phyloP scores from a whole-genome alignment of 1,140 invertebrate species.

The Drusus annulatus region DNA sequence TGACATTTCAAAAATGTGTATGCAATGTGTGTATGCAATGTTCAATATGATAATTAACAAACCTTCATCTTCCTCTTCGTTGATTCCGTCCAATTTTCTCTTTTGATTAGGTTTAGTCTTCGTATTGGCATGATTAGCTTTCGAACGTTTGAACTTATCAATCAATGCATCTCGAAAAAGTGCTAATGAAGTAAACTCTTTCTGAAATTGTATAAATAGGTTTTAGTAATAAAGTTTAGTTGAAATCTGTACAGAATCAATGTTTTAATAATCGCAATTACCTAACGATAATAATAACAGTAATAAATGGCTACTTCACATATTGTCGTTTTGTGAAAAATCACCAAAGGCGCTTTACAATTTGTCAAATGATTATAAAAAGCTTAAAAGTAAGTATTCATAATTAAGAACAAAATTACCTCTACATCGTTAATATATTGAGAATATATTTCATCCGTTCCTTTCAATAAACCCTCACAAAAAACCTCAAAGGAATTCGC shows the following conservation, averaged over 20 bases:
- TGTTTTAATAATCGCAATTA: too few relatives aligned
- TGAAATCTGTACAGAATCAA: too few relatives aligned
- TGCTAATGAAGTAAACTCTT: neutral
- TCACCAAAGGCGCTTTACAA: too few relatives aligned
- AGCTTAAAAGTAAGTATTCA: too few relatives aligned
- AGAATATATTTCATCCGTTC: neutral
- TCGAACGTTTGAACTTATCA: neutral
- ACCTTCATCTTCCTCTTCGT: conserved; percentile 29
- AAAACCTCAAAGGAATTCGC: neutral
- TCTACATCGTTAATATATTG: neutral
- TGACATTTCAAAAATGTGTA: too few relatives aligned
- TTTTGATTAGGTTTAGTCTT: conserved; percentile 2
- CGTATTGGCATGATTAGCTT: conserved; percentile 8
- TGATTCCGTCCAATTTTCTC: conserved; percentile 29
- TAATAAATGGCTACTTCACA: too few relatives aligned
- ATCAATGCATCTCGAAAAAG: neutral
- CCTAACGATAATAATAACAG: too few relatives aligned
- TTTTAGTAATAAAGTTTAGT: neutral
- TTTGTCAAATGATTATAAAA: too few relatives aligned
- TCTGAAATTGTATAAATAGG: conserved; percentile 12
- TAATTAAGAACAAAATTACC: neutral
- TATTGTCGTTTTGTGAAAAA: too few relatives aligned
- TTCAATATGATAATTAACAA: neutral
- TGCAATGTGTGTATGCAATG: too few relatives aligned
- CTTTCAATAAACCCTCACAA: conserved; percentile 21